Conservation (phyloP, 2,888 invertebrate species). For the Diabrotica balteata region DNA sequence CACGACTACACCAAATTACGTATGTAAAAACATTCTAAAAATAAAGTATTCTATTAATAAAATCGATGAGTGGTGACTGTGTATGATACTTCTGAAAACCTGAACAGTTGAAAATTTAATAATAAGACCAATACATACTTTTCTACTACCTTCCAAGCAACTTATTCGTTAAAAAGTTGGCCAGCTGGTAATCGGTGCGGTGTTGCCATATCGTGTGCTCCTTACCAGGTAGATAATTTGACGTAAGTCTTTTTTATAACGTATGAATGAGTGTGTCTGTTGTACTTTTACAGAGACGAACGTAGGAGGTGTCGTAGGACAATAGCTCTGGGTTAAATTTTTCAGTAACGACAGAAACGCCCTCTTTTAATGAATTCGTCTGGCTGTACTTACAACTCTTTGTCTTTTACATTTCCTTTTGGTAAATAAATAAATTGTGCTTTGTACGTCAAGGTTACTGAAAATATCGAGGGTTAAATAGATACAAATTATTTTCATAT, state of each 20-base stretch:
- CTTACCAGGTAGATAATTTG: slow-evolving; percentile 18
- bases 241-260: background rate
- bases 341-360: no score
- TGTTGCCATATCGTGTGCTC: slow-evolving; percentile 16
- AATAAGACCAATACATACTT: slow-evolving; percentile 20
- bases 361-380: no score
- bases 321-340: no score
- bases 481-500: no score
- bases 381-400: no score
- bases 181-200: slow-evolving; percentile 25
- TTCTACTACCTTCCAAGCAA: slow-evolving; percentile 15
- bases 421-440: no score
- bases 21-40: slow-evolving; percentile 37
- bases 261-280: background rate
- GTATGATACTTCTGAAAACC: slow-evolving; percentile 26
- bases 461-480: no score
- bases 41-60: slow-evolving; percentile 45
- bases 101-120: slow-evolving; percentile 29
- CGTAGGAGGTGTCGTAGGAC: background rate
- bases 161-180: slow-evolving; percentile 21
- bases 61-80: slow-evolving; percentile 43
- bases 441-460: no score
- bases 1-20: slow-evolving; percentile 22
- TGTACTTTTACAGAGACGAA: slow-evolving; percentile 2
- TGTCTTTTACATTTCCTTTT: no score